Evolutionary conservation across 2,888 invertebrate genomes (phyloP).

Genomic region (Tachina grossa): DNA sequence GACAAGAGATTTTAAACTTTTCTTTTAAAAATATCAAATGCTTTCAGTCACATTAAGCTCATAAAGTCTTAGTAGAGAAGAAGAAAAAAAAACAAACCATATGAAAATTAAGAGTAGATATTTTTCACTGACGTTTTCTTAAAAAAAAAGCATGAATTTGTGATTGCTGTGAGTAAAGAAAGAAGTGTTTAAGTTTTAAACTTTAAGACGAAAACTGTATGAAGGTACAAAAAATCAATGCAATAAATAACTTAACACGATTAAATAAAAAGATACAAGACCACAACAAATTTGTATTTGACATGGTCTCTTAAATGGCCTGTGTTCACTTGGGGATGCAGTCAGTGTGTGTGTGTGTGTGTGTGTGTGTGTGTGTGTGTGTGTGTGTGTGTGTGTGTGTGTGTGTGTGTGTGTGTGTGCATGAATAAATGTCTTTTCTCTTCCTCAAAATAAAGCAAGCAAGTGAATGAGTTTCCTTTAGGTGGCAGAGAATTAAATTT

Average conservation of each 20-base stretch:
- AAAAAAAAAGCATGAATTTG: constrained; percentile 10
- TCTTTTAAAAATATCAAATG: constrained; percentile 39
- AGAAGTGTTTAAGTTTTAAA: constrained; percentile 11
- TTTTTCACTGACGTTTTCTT: neutral
- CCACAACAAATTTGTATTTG: constrained; percentile 70
- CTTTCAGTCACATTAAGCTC: constrained; percentile 46
- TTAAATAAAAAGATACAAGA: constrained; percentile 70
- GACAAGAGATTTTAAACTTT: constrained; percentile 34
- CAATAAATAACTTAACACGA: constrained; percentile 71
- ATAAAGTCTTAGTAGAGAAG: neutral
- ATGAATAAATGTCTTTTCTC: constrained; percentile 14
- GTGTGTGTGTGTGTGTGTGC: constrained; percentile 4
- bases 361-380: neutral
- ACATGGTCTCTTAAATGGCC: constrained; percentile 70
- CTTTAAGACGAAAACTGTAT: constrained; percentile 26
- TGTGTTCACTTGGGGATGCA: constrained; percentile 6
- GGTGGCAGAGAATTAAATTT: neutral
- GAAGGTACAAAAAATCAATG: constrained; percentile 58
- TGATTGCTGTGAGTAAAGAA: constrained; percentile 33
- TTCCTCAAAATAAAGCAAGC: neutral
- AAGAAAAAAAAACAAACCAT: constrained; percentile 2
- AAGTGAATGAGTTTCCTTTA: neutral
- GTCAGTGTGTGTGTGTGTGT: neutral
- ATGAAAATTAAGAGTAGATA: constrained; percentile 1
- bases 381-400: constrained; percentile 15